phyloP scores from a whole-genome alignment of 2,113 vertebrate species.

The Chloroceryle aenea region DNA sequence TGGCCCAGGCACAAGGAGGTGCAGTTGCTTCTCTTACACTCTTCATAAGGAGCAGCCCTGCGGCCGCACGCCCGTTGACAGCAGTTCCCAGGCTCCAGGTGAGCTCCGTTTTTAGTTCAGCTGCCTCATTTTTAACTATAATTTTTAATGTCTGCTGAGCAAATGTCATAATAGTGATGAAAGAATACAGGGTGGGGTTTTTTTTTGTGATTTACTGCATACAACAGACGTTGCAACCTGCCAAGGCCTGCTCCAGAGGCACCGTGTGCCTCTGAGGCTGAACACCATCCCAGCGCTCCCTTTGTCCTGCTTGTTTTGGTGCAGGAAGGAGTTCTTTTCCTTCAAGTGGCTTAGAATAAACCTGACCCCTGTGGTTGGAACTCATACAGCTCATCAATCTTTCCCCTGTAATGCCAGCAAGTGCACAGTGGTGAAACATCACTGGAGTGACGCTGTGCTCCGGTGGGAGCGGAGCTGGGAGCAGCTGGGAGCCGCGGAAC shows the following conservation, averaged over 20 bases:
- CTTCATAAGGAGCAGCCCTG: background rate
- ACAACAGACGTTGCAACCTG: background rate
- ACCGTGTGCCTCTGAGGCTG: background rate
- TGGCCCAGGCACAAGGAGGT: background rate
- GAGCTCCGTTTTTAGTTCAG: background rate
- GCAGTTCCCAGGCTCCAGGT: background rate
- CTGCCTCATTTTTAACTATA: background rate
- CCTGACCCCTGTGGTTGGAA: no score
- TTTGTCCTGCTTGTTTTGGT: background rate
- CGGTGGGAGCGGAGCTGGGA: background rate
- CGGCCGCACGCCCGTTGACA: fast-evolving
- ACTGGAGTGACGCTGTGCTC: fast-evolving
- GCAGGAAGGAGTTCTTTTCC: background rate
- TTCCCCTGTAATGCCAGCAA: background rate
- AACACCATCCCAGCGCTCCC: background rate
- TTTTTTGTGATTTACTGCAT: background rate
- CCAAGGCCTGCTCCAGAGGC: background rate
- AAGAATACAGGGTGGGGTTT: background rate
- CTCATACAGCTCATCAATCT: background rate
- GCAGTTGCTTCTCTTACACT: background rate
- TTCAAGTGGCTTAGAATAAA: background rate
- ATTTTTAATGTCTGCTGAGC: background rate
- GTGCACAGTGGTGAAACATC: background rate
- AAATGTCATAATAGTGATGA: background rate
- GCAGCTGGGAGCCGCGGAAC: background rate